phyloP scores from a whole-genome alignment of 2,888 invertebrate species.

The Rotaria sp. region DNA sequence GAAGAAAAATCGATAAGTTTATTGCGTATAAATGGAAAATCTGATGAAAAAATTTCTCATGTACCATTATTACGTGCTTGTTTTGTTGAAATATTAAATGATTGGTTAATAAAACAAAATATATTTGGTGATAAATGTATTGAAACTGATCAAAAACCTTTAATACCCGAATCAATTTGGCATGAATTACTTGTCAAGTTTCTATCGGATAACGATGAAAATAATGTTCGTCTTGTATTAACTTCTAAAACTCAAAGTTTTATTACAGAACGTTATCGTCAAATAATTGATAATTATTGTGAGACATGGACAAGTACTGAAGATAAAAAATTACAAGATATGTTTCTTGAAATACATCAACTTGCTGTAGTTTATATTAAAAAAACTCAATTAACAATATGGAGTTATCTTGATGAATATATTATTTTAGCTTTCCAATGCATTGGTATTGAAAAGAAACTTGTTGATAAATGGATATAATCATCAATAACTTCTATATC shows the following conservation, averaged over 20 bases:
- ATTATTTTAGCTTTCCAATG: not conserved
- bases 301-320: not conserved
- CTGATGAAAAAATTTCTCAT: not conserved
- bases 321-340: not conserved
- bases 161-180: not conserved
- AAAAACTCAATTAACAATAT: not conserved
- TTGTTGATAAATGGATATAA: not conserved
- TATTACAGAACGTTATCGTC: not conserved
- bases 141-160: not conserved
- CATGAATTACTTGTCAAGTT: not conserved
- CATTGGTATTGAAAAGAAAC: not conserved
- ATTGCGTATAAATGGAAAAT: not conserved
- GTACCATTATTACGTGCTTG: not conserved
- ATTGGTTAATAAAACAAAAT: not conserved
- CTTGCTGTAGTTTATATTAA: not conserved
- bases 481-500: not conserved
- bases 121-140: not conserved
- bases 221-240: not conserved
- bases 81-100: slow-evolving; percentile 2
- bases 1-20: not conserved
- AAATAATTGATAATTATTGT: not conserved
- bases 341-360: not conserved
- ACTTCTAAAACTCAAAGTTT: not conserved
- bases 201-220: not conserved
- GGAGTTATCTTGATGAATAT: not conserved